These are phyloP conservation scores for Cotesia vestalis DNA, from an alignment of 1,140 invertebrate genomes.

Conservation along the genomic window DNA sequence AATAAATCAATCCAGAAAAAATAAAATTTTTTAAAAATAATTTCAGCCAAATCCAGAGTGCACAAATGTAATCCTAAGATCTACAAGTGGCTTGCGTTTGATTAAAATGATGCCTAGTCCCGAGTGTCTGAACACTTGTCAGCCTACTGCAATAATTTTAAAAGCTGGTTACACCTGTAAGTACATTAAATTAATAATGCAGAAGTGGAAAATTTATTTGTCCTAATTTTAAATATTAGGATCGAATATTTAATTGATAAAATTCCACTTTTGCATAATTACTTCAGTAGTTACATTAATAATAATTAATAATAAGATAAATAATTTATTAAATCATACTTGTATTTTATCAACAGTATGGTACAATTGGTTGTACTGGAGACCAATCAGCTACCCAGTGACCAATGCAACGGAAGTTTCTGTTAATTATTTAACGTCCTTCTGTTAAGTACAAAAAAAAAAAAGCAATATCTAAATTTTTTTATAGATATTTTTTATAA, in stretches of 20 bases:
- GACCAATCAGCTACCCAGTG: conserved; percentile 72
- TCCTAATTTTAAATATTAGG: too few relatives aligned
- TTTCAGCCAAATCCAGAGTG: conserved; percentile 77
- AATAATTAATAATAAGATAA: conserved; percentile 24
- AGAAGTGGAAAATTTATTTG: neutral
- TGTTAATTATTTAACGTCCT: conserved; percentile 77
- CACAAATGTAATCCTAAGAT: conserved; percentile 76
- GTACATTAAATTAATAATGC: conserved; percentile 51
- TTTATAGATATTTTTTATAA: conserved; percentile 14
- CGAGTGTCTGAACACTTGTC: conserved; percentile 74
- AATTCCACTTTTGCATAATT: too few relatives aligned
- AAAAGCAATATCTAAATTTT: conserved; percentile 8
- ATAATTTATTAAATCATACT: conserved; percentile 31
- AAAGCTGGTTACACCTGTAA: conserved; percentile 75
- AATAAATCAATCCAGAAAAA: too few relatives aligned
- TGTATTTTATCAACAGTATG: conserved; percentile 72
- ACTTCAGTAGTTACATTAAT: conserved; percentile 12
- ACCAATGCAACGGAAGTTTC: conserved; percentile 69
- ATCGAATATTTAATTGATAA: too few relatives aligned
- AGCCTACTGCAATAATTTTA: conserved; percentile 71
- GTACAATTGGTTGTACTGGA: conserved; percentile 88
- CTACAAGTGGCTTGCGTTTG: conserved; percentile 72
- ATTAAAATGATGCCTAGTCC: conserved; percentile 73
- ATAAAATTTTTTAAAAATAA: neutral
- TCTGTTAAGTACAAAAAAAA: conserved; percentile 67